Base-by-base conservation (phyloP, 1,140 invertebrate genomes). In the Campodea augens region DNA sequence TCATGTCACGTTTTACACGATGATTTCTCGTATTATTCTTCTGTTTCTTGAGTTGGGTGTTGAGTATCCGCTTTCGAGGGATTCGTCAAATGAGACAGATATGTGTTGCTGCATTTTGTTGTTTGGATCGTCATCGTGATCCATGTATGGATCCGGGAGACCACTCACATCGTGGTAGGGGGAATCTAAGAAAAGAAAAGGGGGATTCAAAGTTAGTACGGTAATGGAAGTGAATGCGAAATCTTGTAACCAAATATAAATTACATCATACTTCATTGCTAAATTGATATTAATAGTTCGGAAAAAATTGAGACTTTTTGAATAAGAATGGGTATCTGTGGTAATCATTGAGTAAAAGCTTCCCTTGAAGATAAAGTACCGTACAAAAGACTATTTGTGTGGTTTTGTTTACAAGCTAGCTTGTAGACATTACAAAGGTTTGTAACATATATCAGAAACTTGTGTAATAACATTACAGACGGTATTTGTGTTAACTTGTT, bases 101-200 rank as follows among this genome's bases (percentile, higher is more conserved):
- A 85, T 73, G 60, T 86, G 82, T 56, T 80, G 78, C 41, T 78
- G 75, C 58, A 85, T 81, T 44, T 67, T 55, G 50, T 63, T 63
- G 46, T 60, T 55, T 41, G 58, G 54, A 38, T 57, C 57, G 53
- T 74, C 72, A 38, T 70, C 68, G 54, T 75, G 78, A 53, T 84
- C 80, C 63, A 81, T 74, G 63, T 87, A 89, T 19, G 84, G 81
- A 64, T 86, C 80, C 13, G 81, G 82, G 47, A 91, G 65, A 45
- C 86, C 87, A 60, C 81, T 88, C 52, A 91, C 84, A 63, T 91
- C 87, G 60, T 82, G 81, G 69, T 91, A 91, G 50, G 83, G 81
- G 44, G 84, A 87, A 71, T 91, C 87, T 88, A 67, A 44, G 45
- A 47, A 32, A 45, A n/a, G n/a, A 47, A 43, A 27, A 50, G 20